Base-by-base conservation (phyloP, 2,113 vertebrate species). In the Gadus chalcogrammus region DNA sequence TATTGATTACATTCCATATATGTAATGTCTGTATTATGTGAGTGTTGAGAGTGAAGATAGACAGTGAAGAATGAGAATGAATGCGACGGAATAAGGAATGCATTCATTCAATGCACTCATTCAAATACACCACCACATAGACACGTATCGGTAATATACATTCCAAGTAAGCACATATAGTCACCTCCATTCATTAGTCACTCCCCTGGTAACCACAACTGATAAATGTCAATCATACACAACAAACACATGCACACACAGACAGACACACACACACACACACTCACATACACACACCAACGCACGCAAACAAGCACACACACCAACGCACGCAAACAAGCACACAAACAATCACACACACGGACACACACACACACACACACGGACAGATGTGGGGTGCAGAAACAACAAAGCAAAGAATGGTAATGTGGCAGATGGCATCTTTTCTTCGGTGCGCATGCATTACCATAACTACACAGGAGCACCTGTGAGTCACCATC, bases 401-500 rank as follows among this genome's bases (percentile, higher is more conserved):
- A 48, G 3, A 83, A 82, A 85, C 82, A 84, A 86, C 88, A 89
- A 89, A 89, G 79, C 11, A 75, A 80, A 13, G 67, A 61, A 73
- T 81, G 67, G 75, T 87, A 87, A 88, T 83, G 81, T 67, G 65
- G 74, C 86, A 88, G 89, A 82, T 86, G 87, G 83, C 78, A 82
- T 80, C 81, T 84, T 85, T 48, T 88, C 73, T 86, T 85, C 71
- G 59, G 27, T 53, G 69, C 76, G 84, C 77, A 88, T 88, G 68
- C 55, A 89, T 90, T 91, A 84, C 73, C 83, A 90, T 88, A 84
- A 80, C 81, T 82, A 87, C 83, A 85, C 80, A 88, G 74, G 73
- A 80, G 72, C 84, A 81, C 77, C 71, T 83, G 74, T 87, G 85
- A 84, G 71, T 84, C 87, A 80, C 42, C 42, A 13, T 82, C 77